Conservation (phyloP, 2,888 invertebrate genomes). For the Dusona sp. region DNA sequence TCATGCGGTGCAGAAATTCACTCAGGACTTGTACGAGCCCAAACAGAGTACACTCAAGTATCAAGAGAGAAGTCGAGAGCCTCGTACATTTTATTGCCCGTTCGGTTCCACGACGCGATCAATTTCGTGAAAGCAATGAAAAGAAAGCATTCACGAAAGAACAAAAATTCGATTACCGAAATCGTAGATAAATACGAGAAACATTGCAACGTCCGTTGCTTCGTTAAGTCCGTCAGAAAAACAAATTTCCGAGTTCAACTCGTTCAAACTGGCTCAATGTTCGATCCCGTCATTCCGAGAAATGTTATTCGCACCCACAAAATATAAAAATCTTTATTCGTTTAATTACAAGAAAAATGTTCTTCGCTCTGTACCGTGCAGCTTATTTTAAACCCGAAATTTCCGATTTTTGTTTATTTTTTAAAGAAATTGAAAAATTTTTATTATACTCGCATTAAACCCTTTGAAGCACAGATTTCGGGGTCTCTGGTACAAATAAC, state of each 20-base stretch:
- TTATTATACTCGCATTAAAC: too few relatives aligned
- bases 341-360: not conserved
- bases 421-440: too few relatives aligned
- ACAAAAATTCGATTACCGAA: conserved; percentile 79
- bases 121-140: conserved; percentile 79
- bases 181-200: conserved; percentile 78
- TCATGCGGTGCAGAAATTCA: conserved; percentile 33
- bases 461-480: too few relatives aligned
- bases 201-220: conserved; percentile 56
- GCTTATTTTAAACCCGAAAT: not conserved
- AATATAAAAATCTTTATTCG: not conserved
- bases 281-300: not conserved
- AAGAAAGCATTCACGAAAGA: conserved; percentile 80
- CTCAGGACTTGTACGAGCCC: conserved; percentile 23
- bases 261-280: not conserved
- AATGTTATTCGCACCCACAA: not conserved
- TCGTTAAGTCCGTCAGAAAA: conserved; percentile 8
- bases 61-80: conserved; percentile 18
- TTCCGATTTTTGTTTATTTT: not conserved
- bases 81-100: conserved; percentile 40
- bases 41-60: conserved; percentile 53
- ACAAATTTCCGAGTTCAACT: conserved; percentile 33
- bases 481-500: too few relatives aligned
- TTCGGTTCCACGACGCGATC: conserved; percentile 27
- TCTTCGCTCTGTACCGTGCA: not conserved